phyloP scores from a whole-genome alignment of 1,140 invertebrate species.

The Heterodera carotae region DNA sequence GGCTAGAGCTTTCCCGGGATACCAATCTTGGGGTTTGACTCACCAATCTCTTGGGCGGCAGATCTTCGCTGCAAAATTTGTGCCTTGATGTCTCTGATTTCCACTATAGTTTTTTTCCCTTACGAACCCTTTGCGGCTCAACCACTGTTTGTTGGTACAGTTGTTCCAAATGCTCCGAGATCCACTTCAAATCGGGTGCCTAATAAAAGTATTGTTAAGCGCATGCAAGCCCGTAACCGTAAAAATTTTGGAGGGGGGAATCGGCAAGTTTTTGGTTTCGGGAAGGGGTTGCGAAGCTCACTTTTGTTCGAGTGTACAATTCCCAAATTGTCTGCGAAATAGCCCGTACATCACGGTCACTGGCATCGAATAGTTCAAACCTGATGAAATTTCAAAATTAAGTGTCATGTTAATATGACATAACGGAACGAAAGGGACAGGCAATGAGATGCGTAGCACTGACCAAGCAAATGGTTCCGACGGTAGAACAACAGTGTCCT shows the following conservation, averaged over 20 bases:
- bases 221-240: no score
- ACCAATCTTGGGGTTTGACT: no score
- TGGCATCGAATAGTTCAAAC: slow-evolving; percentile 51
- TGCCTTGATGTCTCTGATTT: slow-evolving; percentile 3
- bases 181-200: slow-evolving; percentile 12
- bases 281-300: slow-evolving; percentile 9
- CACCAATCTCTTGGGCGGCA: neutral
- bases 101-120: slow-evolving; percentile 6
- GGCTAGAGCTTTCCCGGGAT: no score
- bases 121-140: slow-evolving; percentile 20
- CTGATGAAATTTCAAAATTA: no score
- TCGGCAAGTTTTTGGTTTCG: no score
- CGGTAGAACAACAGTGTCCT: slow-evolving; percentile 54
- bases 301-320: slow-evolving; percentile 43
- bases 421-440: no score
- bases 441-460: no score
- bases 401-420: no score
- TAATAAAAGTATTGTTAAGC: no score
- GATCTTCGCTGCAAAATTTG: slow-evolving; percentile 4
- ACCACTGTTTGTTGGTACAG: slow-evolving; percentile 10
- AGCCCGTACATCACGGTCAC: slow-evolving; percentile 37
- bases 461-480: slow-evolving; percentile 53
- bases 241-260: no score
- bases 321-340: slow-evolving; percentile 47
- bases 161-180: slow-evolving; percentile 14